Evolutionary conservation across 2,797 vertebrate genomes (phyloP).

Genomic region (Falco novaeseelandiae): DNA sequence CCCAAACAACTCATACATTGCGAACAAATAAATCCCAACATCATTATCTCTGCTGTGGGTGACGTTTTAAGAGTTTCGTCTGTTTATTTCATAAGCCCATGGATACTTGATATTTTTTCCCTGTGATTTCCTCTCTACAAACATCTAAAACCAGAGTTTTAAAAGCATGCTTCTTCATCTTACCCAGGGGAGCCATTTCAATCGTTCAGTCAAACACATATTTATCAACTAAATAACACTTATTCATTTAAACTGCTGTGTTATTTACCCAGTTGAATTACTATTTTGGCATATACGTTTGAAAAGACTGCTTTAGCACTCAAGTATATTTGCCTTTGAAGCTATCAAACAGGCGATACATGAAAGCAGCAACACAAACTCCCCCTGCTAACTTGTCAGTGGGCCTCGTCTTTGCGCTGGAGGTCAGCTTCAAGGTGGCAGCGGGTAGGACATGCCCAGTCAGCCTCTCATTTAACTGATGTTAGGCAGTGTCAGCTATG

Average conservation of each 20-base stretch:
- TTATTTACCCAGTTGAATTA: slow-evolving; percentile 72
- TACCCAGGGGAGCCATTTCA: slow-evolving; percentile 63
- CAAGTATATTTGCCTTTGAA: slow-evolving; percentile 13
- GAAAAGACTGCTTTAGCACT: slow-evolving; percentile 46
- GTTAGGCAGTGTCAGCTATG: slow-evolving; percentile 28
- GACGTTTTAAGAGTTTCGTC: not conserved
- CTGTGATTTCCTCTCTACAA: slow-evolving; percentile 16
- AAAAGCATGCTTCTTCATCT: slow-evolving; percentile 49
- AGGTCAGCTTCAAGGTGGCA: slow-evolving; percentile 34
- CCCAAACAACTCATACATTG: not conserved
- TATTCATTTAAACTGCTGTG: slow-evolving; percentile 62
- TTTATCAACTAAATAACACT: slow-evolving; percentile 72
- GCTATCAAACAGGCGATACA: not conserved
- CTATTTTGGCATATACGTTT: slow-evolving; percentile 64
- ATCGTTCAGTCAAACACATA: slow-evolving; percentile 59
- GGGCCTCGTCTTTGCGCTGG: slow-evolving; percentile 1
- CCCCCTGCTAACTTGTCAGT: slow-evolving; percentile 16
- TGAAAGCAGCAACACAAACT: slow-evolving; percentile 16
- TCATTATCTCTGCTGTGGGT: not conserved
- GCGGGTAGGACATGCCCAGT: not conserved
- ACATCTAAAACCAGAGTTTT: slow-evolving; percentile 37
- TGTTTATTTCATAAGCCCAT: slow-evolving; percentile 7
- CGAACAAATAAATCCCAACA: not conserved
- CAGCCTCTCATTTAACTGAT: slow-evolving; percentile 37
- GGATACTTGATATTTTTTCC: not conserved